phyloP scores from a whole-genome alignment of 2,113 vertebrate species.

The Mormyrus lacerda region DNA sequence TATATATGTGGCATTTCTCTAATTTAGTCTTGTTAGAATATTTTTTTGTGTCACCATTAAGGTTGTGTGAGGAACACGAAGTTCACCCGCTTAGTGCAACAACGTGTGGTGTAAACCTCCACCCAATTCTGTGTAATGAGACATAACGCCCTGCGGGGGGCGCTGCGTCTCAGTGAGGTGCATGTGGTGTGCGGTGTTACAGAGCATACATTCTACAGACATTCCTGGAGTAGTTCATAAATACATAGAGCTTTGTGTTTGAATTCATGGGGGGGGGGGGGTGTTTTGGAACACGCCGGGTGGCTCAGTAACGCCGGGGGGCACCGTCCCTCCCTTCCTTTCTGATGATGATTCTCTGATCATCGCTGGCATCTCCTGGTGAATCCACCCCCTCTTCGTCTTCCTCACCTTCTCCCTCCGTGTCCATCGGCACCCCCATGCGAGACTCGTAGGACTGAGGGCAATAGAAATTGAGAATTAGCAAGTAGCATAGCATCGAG shows the following conservation, averaged over 20 bases:
- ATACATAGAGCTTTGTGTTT: slow-evolving; percentile 18
- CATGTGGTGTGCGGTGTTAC: slow-evolving; percentile 58
- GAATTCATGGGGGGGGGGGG: not conserved
- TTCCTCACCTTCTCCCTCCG: slow-evolving; percentile 57
- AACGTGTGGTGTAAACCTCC: not conserved
- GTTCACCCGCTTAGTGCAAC: not conserved
- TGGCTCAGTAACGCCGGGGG: slow-evolving; percentile 70
- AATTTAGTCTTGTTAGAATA: not conserved
- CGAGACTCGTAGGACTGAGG: slow-evolving; percentile 62
- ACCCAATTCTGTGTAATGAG: not conserved
- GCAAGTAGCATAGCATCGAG: not conserved
- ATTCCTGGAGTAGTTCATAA: slow-evolving; percentile 44
- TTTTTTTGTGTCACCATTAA: not conserved
- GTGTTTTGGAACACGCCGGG: slow-evolving; percentile 23
- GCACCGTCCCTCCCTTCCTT: slow-evolving; percentile 58
- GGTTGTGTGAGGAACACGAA: not conserved
- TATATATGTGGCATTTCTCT: not conserved
- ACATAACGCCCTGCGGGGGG: not conserved
- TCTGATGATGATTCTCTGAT: slow-evolving; percentile 78
- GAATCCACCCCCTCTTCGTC: slow-evolving; percentile 81
- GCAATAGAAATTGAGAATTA: not conserved
- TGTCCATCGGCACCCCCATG: slow-evolving; percentile 57
- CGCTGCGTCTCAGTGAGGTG: slow-evolving; percentile 30
- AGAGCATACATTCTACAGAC: slow-evolving; percentile 69
- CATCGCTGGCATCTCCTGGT: slow-evolving; percentile 63